phyloP scores from a whole-genome alignment of 2,888 invertebrate species.

The Melolontha melolontha region DNA sequence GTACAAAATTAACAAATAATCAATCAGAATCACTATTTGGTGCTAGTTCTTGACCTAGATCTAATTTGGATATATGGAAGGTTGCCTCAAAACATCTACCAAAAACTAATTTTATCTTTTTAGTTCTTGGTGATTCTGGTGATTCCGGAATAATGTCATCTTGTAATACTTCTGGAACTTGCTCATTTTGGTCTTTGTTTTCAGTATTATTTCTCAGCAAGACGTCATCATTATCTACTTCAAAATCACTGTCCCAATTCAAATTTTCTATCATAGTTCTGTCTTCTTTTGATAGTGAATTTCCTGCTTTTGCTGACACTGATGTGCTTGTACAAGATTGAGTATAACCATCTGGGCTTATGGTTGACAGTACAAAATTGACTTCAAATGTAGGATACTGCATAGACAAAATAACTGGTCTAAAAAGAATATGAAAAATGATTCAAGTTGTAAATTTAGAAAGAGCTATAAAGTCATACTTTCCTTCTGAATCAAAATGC shows the following conservation, averaged over 20 bases:
- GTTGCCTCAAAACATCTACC: constrained; percentile 80
- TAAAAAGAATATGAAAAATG: constrained; percentile 57
- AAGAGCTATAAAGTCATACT: constrained; percentile 63
- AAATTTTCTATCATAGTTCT: constrained; percentile 52
- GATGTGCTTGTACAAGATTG: constrained; percentile 57
- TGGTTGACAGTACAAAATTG: constrained; percentile 83
- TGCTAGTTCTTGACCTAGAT: constrained; percentile 73
- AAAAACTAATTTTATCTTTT: constrained; percentile 74
- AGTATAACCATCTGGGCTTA: constrained; percentile 69
- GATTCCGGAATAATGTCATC: constrained; percentile 71
- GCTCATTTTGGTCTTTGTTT: constrained; percentile 11
- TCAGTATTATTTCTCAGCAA: constrained; percentile 43
- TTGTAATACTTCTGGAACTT: background rate
- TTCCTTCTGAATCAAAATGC: constrained; percentile 82
- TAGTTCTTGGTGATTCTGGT: constrained; percentile 71
- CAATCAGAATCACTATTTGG: constrained; percentile 74
- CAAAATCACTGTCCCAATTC: constrained; percentile 56
- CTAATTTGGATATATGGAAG: constrained; percentile 70
- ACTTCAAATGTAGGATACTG: constrained; percentile 81
- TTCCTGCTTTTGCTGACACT: constrained; percentile 58
- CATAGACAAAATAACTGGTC: constrained; percentile 81
- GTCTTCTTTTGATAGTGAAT: constrained; percentile 53
- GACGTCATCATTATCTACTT: constrained; percentile 33
- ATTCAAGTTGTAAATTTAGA: background rate
- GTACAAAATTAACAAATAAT: background rate